Percentiles rank a stretch among this genome's conserved stretches.
Conservation (phyloP, 2,113 vertebrate species). For the Oxygymnocypris stewartii region DNA sequence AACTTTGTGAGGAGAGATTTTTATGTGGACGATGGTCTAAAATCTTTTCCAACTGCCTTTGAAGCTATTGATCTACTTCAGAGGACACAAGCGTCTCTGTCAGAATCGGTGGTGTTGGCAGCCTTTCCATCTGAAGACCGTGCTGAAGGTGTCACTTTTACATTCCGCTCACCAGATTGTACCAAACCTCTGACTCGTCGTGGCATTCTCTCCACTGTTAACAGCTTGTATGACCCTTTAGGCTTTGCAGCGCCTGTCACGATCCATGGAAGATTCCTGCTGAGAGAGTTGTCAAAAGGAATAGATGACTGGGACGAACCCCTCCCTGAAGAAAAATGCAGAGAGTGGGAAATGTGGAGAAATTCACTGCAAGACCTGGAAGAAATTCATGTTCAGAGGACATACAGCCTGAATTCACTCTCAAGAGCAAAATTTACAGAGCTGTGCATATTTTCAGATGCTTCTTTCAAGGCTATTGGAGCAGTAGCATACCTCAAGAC, state of each 20-base stretch:
- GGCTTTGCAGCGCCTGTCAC: not conserved
- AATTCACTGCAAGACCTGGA: not conserved
- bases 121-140: not conserved
- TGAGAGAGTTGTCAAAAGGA: not conserved
- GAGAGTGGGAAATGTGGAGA: slow-evolving; percentile 15
- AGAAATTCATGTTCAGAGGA: not conserved
- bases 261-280: not conserved
- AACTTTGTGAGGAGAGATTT: not conserved
- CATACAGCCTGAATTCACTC: not conserved
- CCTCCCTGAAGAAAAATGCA: not conserved
- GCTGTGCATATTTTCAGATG: not conserved
- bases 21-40: not conserved
- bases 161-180: not conserved
- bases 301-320: not conserved
- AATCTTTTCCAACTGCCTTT: not conserved
- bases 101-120: not conserved
- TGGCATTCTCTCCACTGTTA: not conserved
- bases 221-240: not conserved
- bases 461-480: not conserved
- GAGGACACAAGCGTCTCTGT: not conserved
- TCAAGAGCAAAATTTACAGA: not conserved
- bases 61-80: not conserved
- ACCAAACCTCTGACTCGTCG: not conserved
- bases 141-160: not conserved
- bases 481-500: not conserved